Conservation (phyloP, 2,113 vertebrate species). For the Strix uralensis region DNA sequence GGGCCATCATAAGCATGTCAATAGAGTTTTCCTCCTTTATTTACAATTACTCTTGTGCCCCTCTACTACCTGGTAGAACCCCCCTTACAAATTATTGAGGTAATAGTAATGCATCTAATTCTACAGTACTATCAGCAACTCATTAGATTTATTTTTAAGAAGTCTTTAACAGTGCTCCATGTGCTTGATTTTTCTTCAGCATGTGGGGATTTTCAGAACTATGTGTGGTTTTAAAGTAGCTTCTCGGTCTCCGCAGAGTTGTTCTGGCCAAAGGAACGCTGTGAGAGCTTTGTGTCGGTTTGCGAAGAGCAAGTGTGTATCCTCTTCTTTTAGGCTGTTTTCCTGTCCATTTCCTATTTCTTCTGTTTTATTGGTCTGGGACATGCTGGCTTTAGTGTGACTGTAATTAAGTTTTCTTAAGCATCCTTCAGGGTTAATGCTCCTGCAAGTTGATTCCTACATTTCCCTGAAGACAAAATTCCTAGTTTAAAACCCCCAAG, state of each 20-base stretch:
- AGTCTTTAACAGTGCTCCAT: not conserved
- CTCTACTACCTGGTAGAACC: not conserved
- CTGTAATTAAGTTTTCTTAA: not conserved
- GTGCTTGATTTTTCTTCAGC: not conserved
- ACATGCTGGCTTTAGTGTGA: not conserved
- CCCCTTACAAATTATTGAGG: not conserved
- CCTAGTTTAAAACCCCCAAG: not conserved
- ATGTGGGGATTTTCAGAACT: not conserved
- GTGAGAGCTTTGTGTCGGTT: not conserved
- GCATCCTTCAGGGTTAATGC: not conserved
- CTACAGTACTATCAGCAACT: not conserved
- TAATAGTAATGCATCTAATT: not conserved
- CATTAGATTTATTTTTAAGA: not conserved
- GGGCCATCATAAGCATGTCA: not conserved
- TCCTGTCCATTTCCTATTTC: not conserved
- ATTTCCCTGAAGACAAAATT: not conserved
- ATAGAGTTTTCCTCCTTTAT: not conserved
- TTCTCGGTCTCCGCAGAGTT: not conserved
- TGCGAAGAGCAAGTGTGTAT: not conserved
- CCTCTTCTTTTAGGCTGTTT: not conserved
- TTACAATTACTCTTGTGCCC: not conserved
- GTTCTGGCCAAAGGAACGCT: not conserved
- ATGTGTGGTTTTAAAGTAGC: not conserved
- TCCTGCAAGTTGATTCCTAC: not conserved
- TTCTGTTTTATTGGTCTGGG: not conserved